Evolutionary conservation across 2,113 vertebrate genomes (phyloP), one percentile per base, ranked within the genome.

Genomic region (Muntiacus muntjak): DNA sequence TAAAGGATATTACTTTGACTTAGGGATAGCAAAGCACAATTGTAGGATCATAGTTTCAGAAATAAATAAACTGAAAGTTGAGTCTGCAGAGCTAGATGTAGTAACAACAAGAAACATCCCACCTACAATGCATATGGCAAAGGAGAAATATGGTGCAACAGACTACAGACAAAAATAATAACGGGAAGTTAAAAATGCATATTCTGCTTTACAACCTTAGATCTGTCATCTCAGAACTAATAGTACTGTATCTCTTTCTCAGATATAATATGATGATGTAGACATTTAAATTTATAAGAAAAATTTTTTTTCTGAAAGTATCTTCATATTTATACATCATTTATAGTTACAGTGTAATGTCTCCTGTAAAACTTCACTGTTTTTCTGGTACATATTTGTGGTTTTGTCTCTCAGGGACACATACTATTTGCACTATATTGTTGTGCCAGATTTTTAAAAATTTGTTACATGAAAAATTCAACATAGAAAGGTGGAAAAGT

Each of bases 101-200:
- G 94, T 98, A 97, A 98, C 95, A 89, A 84, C 74, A 95, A 88
- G 94, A 97, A 97, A 76, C 95, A 94, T 85, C 54, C 96, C 94
- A 94, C 95, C 94, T 98, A 97, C 94, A 97, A 52, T 96, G 88
- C 96, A 96, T 96, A 92, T 96, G 97, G 97, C 88, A 90, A 90
- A 93, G 52, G 92, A 96, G 83, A 96, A 94, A 76, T 43, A 84
- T 78, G 84, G 74, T 91, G 28, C 10, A 94, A 43, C 95, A 96
- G 57, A 90, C 67, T 71, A 47, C 16, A 92, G 89, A 81, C 74
- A 85, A 76, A 97, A 96, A 94, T 97, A 92, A 87, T 88, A 84
- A 55, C 58, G 96, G 78, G 16, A 11, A 96, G 55, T 91, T 93
- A 87, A 85, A 95, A 86, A 85, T 7, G 7, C 84, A 10, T 86